These are phyloP conservation scores for Tyrannus savana DNA, from an alignment of 2,113 vertebrate genomes.

Conservation along the genomic window DNA sequence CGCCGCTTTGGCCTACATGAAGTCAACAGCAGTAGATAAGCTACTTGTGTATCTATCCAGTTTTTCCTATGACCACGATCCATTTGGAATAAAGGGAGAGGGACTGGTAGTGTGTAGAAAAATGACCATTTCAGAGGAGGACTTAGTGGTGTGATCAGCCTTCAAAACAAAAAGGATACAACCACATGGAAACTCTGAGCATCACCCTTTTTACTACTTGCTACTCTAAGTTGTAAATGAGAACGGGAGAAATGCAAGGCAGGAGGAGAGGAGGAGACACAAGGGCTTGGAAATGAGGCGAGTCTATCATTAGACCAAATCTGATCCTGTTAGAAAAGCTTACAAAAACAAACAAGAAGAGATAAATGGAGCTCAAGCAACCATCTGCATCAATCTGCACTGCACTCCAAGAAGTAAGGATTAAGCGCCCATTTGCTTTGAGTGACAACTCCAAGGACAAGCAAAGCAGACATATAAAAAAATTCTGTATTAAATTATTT, in stretches of 20 bases:
- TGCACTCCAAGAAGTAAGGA: not conserved
- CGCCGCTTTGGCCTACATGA: not conserved
- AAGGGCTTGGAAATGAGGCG: not conserved
- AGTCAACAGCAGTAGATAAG: not conserved
- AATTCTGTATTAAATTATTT: not conserved
- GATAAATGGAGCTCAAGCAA: not conserved
- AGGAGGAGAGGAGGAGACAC: not conserved
- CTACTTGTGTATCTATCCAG: not conserved
- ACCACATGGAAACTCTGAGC: not conserved
- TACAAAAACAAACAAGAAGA: not conserved
- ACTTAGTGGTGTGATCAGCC: not conserved
- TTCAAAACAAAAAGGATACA: not conserved
- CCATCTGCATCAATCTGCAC: not conserved
- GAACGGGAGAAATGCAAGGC: not conserved
- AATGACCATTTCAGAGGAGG: not conserved
- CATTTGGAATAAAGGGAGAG: not conserved
- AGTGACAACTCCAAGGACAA: not conserved
- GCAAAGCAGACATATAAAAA: not conserved
- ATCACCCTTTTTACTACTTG: not conserved
- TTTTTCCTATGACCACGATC: constrained; percentile 13
- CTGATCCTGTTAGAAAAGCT: not conserved
- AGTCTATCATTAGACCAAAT: not conserved
- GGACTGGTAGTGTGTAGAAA: not conserved
- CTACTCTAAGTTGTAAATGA: not conserved
- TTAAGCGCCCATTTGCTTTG: not conserved